A percentile compares a stretch with the other conserved stretches of the same genome.
These are phyloP conservation scores for Galeopterus variegatus DNA, from an alignment of 2,113 vertebrate species.

Conservation along the genomic window DNA sequence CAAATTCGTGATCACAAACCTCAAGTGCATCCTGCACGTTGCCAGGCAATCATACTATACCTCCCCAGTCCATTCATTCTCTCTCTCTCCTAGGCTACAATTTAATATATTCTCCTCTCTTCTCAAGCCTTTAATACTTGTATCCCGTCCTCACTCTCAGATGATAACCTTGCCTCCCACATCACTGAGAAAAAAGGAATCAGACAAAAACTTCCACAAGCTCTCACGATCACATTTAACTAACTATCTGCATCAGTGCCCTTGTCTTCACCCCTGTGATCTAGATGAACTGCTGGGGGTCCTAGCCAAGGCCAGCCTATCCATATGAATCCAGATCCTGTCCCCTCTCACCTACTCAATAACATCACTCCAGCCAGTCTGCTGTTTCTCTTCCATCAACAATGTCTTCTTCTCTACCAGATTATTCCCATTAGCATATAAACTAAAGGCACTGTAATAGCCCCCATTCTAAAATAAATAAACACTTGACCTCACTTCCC, in stretches of 20 bases:
- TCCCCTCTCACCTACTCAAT: neutral
- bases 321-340: neutral
- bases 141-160: neutral
- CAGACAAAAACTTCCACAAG: constrained; percentile 24
- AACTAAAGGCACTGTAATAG: neutral
- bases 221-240: neutral
- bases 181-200: constrained; percentile 40
- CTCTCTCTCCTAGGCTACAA: neutral
- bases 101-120: constrained; percentile 52
- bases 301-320: neutral
- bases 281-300: neutral
- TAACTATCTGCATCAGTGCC: neutral
- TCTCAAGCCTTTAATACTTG: constrained; percentile 50
- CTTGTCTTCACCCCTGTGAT: neutral
- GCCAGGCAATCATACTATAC: constrained; percentile 51
- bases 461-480: constrained; percentile 52
- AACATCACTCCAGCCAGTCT: neutral
- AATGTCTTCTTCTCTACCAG: neutral
- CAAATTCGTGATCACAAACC: constrained; percentile 20
- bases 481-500: neutral
- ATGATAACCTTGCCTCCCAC: neutral
- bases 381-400: neutral
- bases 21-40: constrained; percentile 38
- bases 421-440: constrained; percentile 30
- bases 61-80: neutral